Evolutionary conservation across 2,888 invertebrate genomes (phyloP), one percentile per base, ranked within the genome.

Genomic region (Chloroclystis v-ata): DNA sequence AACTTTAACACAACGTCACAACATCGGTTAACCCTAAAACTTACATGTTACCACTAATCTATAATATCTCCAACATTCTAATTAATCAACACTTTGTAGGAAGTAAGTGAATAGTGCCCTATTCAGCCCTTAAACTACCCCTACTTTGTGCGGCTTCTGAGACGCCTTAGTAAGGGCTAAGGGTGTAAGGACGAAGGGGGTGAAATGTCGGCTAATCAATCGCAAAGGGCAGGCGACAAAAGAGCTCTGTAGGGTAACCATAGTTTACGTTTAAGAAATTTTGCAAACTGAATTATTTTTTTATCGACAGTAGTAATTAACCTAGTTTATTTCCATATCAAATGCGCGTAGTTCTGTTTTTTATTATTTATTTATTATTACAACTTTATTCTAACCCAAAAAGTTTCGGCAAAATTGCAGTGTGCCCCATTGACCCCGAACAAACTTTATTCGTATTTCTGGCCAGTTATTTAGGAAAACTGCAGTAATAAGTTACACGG

Each of bases 181-280:
- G 49, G 45, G 42, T 29, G 70, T n/a, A n/a, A n/a, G n/a, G n/a
- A n/a, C n/a, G 76, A 75, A 78, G 76, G 80, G 78, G 60, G 78
- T 73, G 73, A 82, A 85, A 84, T 81, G 82, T 77, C 81, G 73
- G 72, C 79, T 80, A 83, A 84, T 85, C 84, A 84, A 86, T 83
- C 73, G 79, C 67, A 75, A 81, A 84, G 81, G 81, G 79, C 78
- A 69, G 65, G 64, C 69, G 77, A 81, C 79, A 80, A 79, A 81
- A 74, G 75, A 70, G 67, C 63, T 20, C 20, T 28, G 40, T 63
- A 62, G 59, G 54, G 60, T 57, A 51, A 43, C 49, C 20, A 20
- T 20, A 20, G 5, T n/a, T n/a, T n/a, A n/a, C n/a, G n/a, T n/a
- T n/a, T n/a, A n/a, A n/a, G n/a, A n/a, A n/a, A n/a, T n/a, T n/a